Percentiles rank a stretch among this genome's conserved stretches.
These are phyloP conservation scores for Coenobita brevimanus DNA, from an alignment of 1,140 invertebrate species.

Conservation along the genomic window DNA sequence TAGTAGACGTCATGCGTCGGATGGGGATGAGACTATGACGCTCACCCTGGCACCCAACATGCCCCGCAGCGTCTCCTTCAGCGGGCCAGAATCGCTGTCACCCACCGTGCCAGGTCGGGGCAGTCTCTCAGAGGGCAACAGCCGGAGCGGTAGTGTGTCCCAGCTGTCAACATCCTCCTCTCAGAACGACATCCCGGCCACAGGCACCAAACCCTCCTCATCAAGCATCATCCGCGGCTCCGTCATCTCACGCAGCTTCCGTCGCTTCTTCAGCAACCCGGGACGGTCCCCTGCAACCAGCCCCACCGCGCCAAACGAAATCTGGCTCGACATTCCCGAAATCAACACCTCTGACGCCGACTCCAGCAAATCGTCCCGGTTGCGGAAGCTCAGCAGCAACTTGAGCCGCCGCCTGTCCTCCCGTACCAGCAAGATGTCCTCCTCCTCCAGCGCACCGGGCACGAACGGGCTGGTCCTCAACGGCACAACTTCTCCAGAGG, in stretches of 20 bases:
- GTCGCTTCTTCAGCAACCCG: conserved; percentile 45
- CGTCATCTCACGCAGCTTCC: conserved; percentile 46
- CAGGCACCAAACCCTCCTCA: neutral
- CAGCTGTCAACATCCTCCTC: conserved; percentile 14
- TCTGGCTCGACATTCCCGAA: conserved; percentile 31
- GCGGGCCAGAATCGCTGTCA: conserved; percentile 25
- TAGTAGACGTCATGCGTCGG: neutral
- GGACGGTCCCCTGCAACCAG: neutral
- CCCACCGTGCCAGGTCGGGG: conserved; percentile 14
- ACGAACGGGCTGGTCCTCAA: conserved; percentile 24
- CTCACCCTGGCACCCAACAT: conserved; percentile 46
- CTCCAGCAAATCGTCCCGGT: neutral
- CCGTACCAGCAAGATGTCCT: conserved; percentile 44
- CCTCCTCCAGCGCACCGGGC: neutral
- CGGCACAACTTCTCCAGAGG: conserved; percentile 20
- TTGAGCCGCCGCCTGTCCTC: conserved; percentile 29
- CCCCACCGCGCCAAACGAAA: conserved; percentile 21
- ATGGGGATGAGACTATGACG: neutral
- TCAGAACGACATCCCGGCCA: conserved; percentile 5
- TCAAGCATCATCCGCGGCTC: conserved; percentile 17
- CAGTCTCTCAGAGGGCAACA: conserved; percentile 55
- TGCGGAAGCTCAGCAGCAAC: conserved; percentile 19
- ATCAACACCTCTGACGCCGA: neutral
- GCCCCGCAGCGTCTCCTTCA: conserved; percentile 58
- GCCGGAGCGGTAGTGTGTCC: conserved; percentile 56